Evolutionary conservation across 92 coral and sea anemone species (phyloP).

Genomic region (Actinernus sp.): DNA sequence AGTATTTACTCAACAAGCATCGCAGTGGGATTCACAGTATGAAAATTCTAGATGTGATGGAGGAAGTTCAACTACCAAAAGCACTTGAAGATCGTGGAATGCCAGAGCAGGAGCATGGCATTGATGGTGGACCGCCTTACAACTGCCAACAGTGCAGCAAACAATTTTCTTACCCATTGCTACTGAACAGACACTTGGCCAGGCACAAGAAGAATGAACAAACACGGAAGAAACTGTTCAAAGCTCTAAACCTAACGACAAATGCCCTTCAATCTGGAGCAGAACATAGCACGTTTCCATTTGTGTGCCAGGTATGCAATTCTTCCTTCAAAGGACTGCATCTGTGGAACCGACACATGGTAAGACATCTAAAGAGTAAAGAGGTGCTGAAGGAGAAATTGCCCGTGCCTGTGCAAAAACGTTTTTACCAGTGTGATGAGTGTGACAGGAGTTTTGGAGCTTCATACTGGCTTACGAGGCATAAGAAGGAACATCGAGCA

Average conservation of each 20-base stretch:
- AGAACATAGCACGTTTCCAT: not conserved
- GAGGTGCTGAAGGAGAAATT: not conserved
- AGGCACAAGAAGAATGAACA: slow-evolving; percentile 9
- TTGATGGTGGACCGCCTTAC: slow-evolving; percentile 9
- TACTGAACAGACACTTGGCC: slow-evolving; percentile 13
- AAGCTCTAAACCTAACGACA: slow-evolving; percentile 8
- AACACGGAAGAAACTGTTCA: slow-evolving; percentile 8
- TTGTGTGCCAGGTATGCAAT: slow-evolving; percentile 8
- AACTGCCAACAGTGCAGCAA: slow-evolving; percentile 14
- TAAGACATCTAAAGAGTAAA: slow-evolving; percentile 6
- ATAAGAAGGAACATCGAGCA: slow-evolving; percentile 21
- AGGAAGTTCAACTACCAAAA: not conserved
- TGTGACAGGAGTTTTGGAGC: slow-evolving; percentile 31
- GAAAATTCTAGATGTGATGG: not conserved
- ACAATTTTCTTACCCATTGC: slow-evolving; percentile 15
- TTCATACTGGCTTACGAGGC: slow-evolving; percentile 41
- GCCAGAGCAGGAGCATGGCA: not conserved
- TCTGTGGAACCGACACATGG: slow-evolving; percentile 20
- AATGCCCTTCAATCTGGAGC: not conserved
- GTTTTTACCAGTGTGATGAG: slow-evolving; percentile 7
- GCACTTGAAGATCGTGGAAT: not conserved
- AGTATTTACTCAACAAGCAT: not conserved
- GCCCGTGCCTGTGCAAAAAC: not conserved
- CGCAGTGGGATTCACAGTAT: not conserved
- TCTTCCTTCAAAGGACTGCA: slow-evolving; percentile 21